A percentile compares a stretch with the other conserved stretches of the same genome.
Conservation (phyloP, 1,140 invertebrate genomes). For the Drosophila quadrilineata region DNA sequence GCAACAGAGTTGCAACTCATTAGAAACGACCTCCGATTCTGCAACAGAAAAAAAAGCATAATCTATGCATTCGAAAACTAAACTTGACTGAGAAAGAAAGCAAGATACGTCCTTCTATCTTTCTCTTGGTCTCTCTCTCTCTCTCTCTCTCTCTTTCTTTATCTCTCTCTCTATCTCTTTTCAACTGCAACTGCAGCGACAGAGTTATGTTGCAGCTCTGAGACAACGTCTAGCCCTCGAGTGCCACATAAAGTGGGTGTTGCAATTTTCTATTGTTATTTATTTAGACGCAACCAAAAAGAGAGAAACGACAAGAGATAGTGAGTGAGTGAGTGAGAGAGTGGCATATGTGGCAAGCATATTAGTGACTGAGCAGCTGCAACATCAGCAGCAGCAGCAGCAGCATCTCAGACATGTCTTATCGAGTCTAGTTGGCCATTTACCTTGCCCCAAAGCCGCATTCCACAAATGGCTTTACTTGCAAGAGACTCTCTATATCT, state of each 20-base stretch:
- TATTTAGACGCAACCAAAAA: slow-evolving; percentile 19
- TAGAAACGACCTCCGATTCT: slow-evolving; percentile 66
- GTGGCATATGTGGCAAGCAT: neutral
- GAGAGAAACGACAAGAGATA: too few species aligned
- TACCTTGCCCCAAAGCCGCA: slow-evolving; percentile 50
- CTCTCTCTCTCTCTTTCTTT: too few species aligned
- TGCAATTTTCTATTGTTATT: slow-evolving; percentile 14
- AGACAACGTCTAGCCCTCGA: too few species aligned
- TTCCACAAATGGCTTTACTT: slow-evolving; percentile 52
- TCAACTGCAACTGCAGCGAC: too few species aligned
- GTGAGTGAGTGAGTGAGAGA: neutral
- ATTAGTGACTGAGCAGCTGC: neutral
- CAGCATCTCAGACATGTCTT: slow-evolving; percentile 67
- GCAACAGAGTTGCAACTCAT: slow-evolving; percentile 55
- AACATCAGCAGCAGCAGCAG: slow-evolving; percentile 46
- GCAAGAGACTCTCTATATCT: too few species aligned
- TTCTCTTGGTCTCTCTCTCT: too few species aligned
- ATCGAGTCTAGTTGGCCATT: slow-evolving; percentile 65
- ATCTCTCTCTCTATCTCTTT: too few species aligned
- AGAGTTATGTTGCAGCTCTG: too few species aligned
- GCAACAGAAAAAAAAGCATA: too few species aligned
- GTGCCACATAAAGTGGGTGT: slow-evolving; percentile 20
- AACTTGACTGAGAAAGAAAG: too few species aligned
- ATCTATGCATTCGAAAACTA: too few species aligned
- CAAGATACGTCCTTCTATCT: too few species aligned